phyloP scores from a whole-genome alignment of 2,797 vertebrate genomes.

The Morus bassanus region DNA sequence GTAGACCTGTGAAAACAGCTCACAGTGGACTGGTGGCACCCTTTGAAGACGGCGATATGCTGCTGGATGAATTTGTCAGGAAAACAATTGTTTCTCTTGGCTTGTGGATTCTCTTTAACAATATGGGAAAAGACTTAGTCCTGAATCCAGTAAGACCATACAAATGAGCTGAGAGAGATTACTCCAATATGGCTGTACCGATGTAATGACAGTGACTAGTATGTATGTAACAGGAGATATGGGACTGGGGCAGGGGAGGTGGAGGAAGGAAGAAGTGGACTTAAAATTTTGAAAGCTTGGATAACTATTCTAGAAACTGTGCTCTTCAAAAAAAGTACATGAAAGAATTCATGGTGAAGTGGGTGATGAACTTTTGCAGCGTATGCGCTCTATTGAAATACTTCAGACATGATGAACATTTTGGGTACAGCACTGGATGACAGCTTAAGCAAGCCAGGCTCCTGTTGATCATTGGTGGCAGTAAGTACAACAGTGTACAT shows the following conservation, averaged over 20 bases:
- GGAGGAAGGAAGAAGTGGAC: neutral
- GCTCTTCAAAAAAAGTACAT: neutral
- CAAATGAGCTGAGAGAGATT: neutral
- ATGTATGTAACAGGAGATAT: neutral
- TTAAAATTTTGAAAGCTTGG: neutral
- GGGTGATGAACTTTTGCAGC: neutral
- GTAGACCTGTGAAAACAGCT: neutral
- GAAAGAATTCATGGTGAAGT: neutral
- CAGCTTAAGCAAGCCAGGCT: neutral
- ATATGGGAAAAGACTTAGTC: neutral
- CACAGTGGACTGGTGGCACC: neutral
- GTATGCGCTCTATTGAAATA: neutral
- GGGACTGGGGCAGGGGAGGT: neutral
- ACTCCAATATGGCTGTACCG: neutral
- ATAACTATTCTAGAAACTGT: neutral
- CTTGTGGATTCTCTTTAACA: slow-evolving; percentile 14
- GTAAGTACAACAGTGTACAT: accelerated
- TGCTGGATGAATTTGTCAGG: slow-evolving; percentile 6
- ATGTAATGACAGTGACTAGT: neutral
- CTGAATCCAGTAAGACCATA: neutral
- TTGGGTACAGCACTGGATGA: neutral
- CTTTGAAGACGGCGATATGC: neutral
- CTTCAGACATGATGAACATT: neutral
- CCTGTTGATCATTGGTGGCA: neutral
- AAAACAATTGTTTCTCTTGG: slow-evolving; percentile 7